Percentiles rank a stretch among this genome's conserved stretches.
phyloP scores from a whole-genome alignment of 2,888 invertebrate species.

The Synanthedon vespiformis region DNA sequence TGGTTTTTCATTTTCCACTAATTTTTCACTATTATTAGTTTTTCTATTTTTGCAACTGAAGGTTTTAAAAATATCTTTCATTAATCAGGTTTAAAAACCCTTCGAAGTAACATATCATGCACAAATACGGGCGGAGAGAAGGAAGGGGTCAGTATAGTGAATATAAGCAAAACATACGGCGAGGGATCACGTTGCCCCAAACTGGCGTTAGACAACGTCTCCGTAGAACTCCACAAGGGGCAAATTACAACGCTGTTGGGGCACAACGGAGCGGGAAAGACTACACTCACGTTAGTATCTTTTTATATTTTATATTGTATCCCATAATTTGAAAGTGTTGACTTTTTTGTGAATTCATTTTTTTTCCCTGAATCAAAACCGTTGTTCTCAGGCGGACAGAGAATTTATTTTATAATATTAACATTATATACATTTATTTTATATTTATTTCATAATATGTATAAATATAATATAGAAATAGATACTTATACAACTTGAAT shows the following conservation, averaged over 20 bases:
- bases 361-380: no score
- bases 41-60: neutral
- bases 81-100: conserved; percentile 33
- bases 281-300: conserved; percentile 83
- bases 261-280: conserved; percentile 93
- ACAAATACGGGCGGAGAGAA: conserved; percentile 38
- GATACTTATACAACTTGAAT: no score
- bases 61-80: neutral
- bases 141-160: conserved; percentile 80
- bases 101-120: conserved; percentile 32
- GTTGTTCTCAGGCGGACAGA: no score
- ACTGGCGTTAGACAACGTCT: conserved; percentile 80
- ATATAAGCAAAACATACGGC: conserved; percentile 78
- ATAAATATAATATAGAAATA: no score
- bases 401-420: no score
- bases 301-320: neutral
- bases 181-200: conserved; percentile 32
- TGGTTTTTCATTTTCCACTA: neutral
- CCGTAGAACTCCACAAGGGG: conserved; percentile 82
- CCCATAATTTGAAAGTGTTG: no score
- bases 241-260: conserved; percentile 90
- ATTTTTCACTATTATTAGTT: no score
- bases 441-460: no score
- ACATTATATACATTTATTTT: no score
- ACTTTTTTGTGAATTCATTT: neutral